These are phyloP conservation scores for Ecdyonurus torrentis DNA, from an alignment of 2,888 invertebrate species.

Conservation along the genomic window DNA sequence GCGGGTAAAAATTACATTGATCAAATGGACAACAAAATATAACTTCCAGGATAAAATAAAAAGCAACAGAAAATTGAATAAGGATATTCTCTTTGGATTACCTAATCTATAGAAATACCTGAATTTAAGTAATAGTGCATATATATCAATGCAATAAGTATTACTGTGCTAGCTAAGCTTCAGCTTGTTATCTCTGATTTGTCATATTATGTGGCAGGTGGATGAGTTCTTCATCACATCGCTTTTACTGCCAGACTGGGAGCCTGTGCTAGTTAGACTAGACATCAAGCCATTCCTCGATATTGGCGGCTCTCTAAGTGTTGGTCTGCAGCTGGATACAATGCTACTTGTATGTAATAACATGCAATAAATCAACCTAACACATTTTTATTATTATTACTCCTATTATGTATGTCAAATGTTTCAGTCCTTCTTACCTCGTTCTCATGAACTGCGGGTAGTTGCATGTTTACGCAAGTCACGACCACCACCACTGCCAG, in stretches of 20 bases:
- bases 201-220: constrained; percentile 21
- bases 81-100: too few species aligned
- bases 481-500: constrained; percentile 13
- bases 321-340: constrained; percentile 25
- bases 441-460: not conserved
- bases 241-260: constrained; percentile 25
- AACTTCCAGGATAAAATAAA: too few species aligned
- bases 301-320: constrained; percentile 30
- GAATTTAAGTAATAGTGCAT: too few species aligned
- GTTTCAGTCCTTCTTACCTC: not conserved
- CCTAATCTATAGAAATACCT: too few species aligned
- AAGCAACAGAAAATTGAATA: too few species aligned
- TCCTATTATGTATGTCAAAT: not conserved
- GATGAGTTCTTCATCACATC: constrained; percentile 30
- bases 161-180: not conserved
- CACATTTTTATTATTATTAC: too few species aligned
- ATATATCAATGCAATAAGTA: too few species aligned
- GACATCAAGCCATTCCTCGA: constrained; percentile 28
- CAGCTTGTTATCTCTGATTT: not conserved
- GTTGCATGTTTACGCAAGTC: constrained; percentile 14
- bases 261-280: constrained; percentile 25
- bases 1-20: too few species aligned
- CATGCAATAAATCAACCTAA: not conserved
- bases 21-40: too few species aligned
- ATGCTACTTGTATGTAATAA: constrained; percentile 21